Conservation (phyloP, 2,113 vertebrate species). For the Chitala chitala region DNA sequence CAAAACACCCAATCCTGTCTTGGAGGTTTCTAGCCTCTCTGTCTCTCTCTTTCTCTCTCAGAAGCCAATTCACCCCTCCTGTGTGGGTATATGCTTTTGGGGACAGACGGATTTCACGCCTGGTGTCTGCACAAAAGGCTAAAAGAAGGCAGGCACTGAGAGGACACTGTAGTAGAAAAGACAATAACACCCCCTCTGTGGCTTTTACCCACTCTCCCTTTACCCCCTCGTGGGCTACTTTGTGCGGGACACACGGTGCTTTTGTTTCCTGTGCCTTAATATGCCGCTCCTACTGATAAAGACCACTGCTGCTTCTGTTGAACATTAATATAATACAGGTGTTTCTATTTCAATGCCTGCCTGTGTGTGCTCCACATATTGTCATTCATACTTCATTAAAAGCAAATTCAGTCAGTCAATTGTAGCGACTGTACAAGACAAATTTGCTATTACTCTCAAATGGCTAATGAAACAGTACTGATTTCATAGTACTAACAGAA, state of each 20-base stretch:
- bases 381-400: background rate
- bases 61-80: constrained; percentile 52
- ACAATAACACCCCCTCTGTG: constrained; percentile 50
- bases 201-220: constrained; percentile 41
- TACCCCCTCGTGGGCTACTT: constrained; percentile 28
- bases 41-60: constrained; percentile 38
- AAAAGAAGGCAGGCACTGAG: constrained; percentile 56
- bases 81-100: constrained; percentile 56
- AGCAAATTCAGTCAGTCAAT: background rate
- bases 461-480: too few species aligned
- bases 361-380: background rate
- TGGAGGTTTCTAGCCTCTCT: background rate
- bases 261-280: constrained; percentile 24
- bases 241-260: background rate
- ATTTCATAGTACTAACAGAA: too few species aligned
- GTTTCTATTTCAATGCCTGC: constrained; percentile 15
- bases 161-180: constrained; percentile 58
- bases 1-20: background rate
- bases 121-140: constrained; percentile 56
- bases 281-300: constrained; percentile 8
- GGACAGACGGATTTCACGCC: constrained; percentile 60
- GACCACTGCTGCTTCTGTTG: background rate
- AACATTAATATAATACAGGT: background rate
- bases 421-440: background rate
- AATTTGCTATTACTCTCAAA: background rate